These are phyloP conservation scores for Candoia aspera DNA, from an alignment of 2,113 vertebrate genomes.

Conservation along the genomic window DNA sequence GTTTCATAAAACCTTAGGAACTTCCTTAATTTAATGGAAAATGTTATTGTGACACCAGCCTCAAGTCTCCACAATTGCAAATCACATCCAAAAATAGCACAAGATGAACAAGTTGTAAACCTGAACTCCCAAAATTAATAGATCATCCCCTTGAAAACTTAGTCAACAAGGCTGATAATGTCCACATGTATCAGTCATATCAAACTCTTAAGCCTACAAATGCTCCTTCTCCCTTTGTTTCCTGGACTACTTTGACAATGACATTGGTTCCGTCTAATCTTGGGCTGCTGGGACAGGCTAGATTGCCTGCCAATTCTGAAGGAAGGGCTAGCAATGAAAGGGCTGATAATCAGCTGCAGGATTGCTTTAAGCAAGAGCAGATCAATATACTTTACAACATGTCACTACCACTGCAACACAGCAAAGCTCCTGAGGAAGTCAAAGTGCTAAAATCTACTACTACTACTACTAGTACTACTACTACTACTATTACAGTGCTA, in stretches of 20 bases:
- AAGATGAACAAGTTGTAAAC: not conserved
- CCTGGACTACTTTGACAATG: slow-evolving; percentile 28
- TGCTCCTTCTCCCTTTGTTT: slow-evolving; percentile 6
- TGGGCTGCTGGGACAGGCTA: slow-evolving; percentile 18
- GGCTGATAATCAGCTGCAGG: slow-evolving; percentile 41
- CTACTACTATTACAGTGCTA: not conserved
- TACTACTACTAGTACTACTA: not conserved
- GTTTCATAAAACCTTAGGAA: not conserved
- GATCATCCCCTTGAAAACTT: not conserved
- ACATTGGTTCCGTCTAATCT: slow-evolving; percentile 28
- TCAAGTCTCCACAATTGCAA: not conserved
- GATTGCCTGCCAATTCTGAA: slow-evolving; percentile 41
- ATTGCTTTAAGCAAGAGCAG: slow-evolving; percentile 46
- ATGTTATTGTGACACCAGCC: not conserved
- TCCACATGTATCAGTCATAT: not conserved
- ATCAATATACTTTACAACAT: slow-evolving; percentile 40
- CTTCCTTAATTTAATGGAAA: not conserved
- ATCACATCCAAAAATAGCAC: not conserved
- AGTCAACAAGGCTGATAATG: slow-evolving; percentile 2
- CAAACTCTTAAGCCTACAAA: not conserved
- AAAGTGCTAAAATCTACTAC: slow-evolving; percentile 15
- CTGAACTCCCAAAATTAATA: not conserved
- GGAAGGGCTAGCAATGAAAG: slow-evolving; percentile 45
- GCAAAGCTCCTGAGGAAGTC: slow-evolving; percentile 30
- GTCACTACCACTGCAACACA: slow-evolving; percentile 27